These are phyloP conservation scores for Drosophila longiperda DNA, from an alignment of 2,888 invertebrate genomes.

Conservation along the genomic window DNA sequence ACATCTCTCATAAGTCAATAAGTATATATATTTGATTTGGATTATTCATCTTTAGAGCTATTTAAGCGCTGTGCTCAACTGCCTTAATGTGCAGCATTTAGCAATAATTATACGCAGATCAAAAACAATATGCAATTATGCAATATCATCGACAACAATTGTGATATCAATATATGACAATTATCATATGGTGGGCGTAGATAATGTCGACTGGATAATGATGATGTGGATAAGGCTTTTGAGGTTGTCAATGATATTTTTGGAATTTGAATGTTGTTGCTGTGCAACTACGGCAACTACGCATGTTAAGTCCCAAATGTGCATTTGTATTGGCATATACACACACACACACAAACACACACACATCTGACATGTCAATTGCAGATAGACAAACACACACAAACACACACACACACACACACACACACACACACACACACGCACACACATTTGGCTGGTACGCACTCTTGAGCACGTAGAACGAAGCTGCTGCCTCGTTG, in stretches of 20 bases:
- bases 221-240: slow-evolving; percentile 9
- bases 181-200: not conserved
- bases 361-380: slow-evolving; percentile 59
- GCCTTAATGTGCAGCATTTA: not conserved
- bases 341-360: slow-evolving; percentile 16
- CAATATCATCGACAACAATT: not conserved
- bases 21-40: not conserved
- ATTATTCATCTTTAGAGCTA: not conserved
- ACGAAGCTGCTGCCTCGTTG: slow-evolving; percentile 19
- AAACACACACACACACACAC: slow-evolving; percentile 22
- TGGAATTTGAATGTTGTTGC: slow-evolving; percentile 8
- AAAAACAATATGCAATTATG: slow-evolving; percentile 2
- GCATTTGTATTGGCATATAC: slow-evolving; percentile 61
- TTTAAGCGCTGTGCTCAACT: not conserved
- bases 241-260: slow-evolving; percentile 6
- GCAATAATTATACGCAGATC: not conserved
- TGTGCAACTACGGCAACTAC: slow-evolving; percentile 53
- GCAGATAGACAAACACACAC: slow-evolving; percentile 34
- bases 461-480: slow-evolving; percentile 76
- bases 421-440: slow-evolving; percentile 25
- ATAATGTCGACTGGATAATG: not conserved
- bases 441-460: slow-evolving; percentile 24
- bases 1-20: too few relatives aligned
- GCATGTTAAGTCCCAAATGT: slow-evolving; percentile 61
- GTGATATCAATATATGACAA: not conserved